Evolutionary conservation across 2,888 invertebrate species (phyloP).

Genomic region (Sycophila texana): DNA sequence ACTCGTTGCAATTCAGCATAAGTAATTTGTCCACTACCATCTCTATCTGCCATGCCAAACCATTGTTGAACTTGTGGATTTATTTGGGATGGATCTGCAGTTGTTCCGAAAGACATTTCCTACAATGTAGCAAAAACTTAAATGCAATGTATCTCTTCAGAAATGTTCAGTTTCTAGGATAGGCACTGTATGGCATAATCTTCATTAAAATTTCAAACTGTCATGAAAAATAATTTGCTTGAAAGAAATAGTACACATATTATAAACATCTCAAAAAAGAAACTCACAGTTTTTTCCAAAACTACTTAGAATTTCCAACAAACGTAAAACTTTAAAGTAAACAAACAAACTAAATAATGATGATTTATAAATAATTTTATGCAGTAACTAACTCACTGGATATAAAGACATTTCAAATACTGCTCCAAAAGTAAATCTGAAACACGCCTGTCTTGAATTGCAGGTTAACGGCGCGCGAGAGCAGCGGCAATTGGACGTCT

Average conservation of each 20-base stretch:
- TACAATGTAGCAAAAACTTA: conserved; percentile 11
- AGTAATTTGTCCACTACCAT: conserved; percentile 89
- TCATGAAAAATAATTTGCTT: too few relatives aligned
- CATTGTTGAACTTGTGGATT: conserved; percentile 87
- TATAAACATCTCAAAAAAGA: too few relatives aligned
- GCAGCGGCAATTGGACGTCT: neutral
- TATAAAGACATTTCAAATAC: conserved; percentile 40
- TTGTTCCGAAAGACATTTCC: conserved; percentile 38
- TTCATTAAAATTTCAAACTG: neutral
- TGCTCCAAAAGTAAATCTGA: neutral
- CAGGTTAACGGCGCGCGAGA: conserved; percentile 21
- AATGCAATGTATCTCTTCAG: neutral
- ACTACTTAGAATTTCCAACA: too few relatives aligned
- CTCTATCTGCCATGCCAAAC: conserved; percentile 90
- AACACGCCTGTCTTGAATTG: neutral
- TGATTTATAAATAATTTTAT: neutral
- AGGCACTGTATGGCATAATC: neutral
- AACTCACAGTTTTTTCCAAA: too few relatives aligned
- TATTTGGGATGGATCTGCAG: conserved; percentile 31
- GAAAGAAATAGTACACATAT: too few relatives aligned
- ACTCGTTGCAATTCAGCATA: conserved; percentile 87
- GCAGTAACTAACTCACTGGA: conserved; percentile 49
- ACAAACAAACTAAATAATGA: neutral
- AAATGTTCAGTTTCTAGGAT: neutral
- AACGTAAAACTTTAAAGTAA: neutral